phyloP scores from a whole-genome alignment of 1,140 invertebrate genomes.

The Sitobion miscanthi region DNA sequence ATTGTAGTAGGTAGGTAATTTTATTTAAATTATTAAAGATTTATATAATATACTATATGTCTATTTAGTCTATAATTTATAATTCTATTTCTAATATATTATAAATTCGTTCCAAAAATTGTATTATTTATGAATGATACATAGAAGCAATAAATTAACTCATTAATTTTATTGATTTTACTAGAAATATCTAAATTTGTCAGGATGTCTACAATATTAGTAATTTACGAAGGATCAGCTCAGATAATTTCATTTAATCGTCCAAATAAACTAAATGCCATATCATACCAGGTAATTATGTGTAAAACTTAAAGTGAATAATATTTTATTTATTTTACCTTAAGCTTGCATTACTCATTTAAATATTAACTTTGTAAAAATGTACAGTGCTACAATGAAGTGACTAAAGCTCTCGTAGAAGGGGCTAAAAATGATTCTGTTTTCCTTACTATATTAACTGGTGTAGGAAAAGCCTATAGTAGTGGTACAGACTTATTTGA shows the following conservation, averaged over 20 bases:
- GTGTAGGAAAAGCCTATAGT: constrained; percentile 79
- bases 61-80: not conserved
- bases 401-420: constrained; percentile 72
- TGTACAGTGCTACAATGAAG: constrained; percentile 60
- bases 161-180: not conserved
- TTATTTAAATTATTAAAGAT: not conserved
- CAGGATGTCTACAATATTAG: constrained; percentile 39
- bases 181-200: not conserved
- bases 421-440: constrained; percentile 72
- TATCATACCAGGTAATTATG: constrained; percentile 66
- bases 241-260: constrained; percentile 73
- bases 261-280: constrained; percentile 80
- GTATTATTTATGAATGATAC: not conserved
- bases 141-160: not conserved
- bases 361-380: not conserved
- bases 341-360: constrained; percentile 1
- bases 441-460: constrained; percentile 74
- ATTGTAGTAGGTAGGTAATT: not conserved
- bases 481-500: constrained; percentile 86
- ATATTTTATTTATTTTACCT: constrained; percentile 6
- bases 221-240: constrained; percentile 30
- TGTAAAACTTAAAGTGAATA: not conserved
- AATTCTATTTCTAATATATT: not conserved
- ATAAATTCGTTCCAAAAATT: not conserved
- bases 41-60: not conserved